Evolutionary conservation across 2,888 invertebrate species (phyloP).

Genomic region (Drosophila fulvimacula): DNA sequence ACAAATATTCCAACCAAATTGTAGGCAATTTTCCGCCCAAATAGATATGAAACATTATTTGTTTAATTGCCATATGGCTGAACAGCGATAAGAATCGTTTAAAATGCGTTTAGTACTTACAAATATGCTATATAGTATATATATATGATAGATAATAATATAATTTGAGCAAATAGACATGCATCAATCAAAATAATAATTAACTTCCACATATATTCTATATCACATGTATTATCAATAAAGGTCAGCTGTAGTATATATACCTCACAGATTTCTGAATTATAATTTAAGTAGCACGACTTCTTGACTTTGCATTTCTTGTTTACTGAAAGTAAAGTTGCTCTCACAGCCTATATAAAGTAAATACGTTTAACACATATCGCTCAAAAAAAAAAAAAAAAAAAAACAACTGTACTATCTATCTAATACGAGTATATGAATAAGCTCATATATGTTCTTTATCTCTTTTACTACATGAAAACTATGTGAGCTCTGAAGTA

Average conservation of each 20-base stretch:
- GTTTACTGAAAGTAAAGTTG: background rate
- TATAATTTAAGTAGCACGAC: constrained; percentile 3
- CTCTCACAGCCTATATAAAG: background rate
- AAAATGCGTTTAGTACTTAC: constrained; percentile 17
- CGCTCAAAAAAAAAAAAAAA: too few species aligned
- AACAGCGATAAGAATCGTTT: constrained; percentile 41
- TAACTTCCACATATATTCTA: too few species aligned
- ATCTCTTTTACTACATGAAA: constrained; percentile 38
- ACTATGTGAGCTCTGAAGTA: too few species aligned
- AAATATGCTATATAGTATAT: background rate
- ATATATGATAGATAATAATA: constrained; percentile 6
- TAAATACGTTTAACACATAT: too few species aligned
- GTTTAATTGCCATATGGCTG: constrained; percentile 24
- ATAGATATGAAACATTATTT: constrained; percentile 17
- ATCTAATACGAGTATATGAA: background rate
- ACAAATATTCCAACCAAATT: background rate
- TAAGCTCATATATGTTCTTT: constrained; percentile 23
- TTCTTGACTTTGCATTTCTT: constrained; percentile 4
- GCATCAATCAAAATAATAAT: constrained; percentile 1
- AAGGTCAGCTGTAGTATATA: background rate
- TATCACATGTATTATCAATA: constrained; percentile 8
- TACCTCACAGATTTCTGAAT: background rate
- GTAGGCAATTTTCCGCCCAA: constrained; percentile 40
- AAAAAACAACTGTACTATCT: constrained; percentile 24
- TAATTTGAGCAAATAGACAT: background rate